Conservation (phyloP, 2,113 vertebrate genomes). For the Alces alces region DNA sequence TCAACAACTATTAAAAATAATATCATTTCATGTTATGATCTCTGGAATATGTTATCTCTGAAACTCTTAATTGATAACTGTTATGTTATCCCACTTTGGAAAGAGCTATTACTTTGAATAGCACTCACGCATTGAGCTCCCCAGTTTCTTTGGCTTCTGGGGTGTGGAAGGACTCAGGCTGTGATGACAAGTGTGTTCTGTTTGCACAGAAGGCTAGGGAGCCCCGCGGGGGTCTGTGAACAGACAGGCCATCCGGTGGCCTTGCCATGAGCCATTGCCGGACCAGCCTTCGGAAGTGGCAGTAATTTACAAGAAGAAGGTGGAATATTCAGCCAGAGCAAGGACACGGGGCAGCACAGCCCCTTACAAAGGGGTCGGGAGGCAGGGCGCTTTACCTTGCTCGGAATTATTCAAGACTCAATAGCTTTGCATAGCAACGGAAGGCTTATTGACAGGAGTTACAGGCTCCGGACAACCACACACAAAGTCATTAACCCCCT, state of each 20-base stretch:
- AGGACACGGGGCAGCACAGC: background rate
- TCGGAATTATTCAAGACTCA: background rate
- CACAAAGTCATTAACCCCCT: constrained; percentile 64
- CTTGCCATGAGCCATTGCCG: background rate
- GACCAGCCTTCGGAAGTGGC: background rate
- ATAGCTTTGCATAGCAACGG: constrained; percentile 47
- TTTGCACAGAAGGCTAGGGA: background rate
- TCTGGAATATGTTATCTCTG: background rate
- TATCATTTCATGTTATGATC: background rate
- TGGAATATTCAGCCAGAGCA: background rate
- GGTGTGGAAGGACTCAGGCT: constrained; percentile 38
- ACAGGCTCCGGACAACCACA: constrained; percentile 18
- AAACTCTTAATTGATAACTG: background rate
- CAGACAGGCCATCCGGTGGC: constrained; percentile 41
- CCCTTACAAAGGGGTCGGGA: background rate
- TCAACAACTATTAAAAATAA: background rate
- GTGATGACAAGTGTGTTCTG: constrained; percentile 51
- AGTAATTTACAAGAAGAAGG: constrained; percentile 43
- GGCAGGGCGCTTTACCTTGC: constrained; percentile 29
- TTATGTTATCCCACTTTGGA: background rate
- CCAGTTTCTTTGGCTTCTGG: constrained; percentile 26
- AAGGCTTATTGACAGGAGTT: constrained; percentile 25
- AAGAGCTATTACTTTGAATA: background rate
- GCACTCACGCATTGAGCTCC: background rate
- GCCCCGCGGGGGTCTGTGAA: constrained; percentile 55